Conservation (phyloP, 2,797 vertebrate genomes). For the Sebastes cheni region DNA sequence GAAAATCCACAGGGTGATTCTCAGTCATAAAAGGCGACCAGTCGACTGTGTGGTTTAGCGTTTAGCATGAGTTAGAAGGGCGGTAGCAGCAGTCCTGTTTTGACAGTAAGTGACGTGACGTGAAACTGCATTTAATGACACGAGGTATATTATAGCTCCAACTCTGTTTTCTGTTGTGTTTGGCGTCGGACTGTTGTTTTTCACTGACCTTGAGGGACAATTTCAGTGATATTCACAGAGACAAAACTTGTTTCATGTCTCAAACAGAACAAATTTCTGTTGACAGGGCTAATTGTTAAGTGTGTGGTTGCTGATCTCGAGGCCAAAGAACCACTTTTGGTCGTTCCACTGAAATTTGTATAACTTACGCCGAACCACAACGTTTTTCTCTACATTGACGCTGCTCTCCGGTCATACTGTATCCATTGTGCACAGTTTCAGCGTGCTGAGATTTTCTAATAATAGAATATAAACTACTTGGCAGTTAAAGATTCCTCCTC, state of each 20-base stretch:
- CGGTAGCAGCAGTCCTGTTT: slow-evolving; percentile 62
- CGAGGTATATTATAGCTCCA: slow-evolving; percentile 63
- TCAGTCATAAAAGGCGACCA: slow-evolving; percentile 60
- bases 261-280: slow-evolving; percentile 76
- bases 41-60: slow-evolving; percentile 72
- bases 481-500: slow-evolving; percentile 77
- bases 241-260: slow-evolving; percentile 75
- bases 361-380: slow-evolving; percentile 70
- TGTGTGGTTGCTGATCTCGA: slow-evolving; percentile 82
- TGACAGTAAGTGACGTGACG: slow-evolving; percentile 72
- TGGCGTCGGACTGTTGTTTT: slow-evolving; percentile 69
- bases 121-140: slow-evolving; percentile 67
- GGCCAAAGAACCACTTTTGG: slow-evolving; percentile 76
- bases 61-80: slow-evolving; percentile 62
- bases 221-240: slow-evolving; percentile 72
- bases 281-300: slow-evolving; percentile 83
- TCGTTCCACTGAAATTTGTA: slow-evolving; percentile 70
- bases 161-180: slow-evolving; percentile 77
- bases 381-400: slow-evolving; percentile 55
- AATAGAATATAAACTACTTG: slow-evolving; percentile 77
- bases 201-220: slow-evolving; percentile 65
- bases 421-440: slow-evolving; percentile 61
- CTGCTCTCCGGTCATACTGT: slow-evolving; percentile 66
- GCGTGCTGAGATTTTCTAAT: slow-evolving; percentile 65
- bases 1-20: background rate